Evolutionary conservation across 1,140 invertebrate species (phyloP).

Genomic region (Zaprionus kolodkinae): DNA sequence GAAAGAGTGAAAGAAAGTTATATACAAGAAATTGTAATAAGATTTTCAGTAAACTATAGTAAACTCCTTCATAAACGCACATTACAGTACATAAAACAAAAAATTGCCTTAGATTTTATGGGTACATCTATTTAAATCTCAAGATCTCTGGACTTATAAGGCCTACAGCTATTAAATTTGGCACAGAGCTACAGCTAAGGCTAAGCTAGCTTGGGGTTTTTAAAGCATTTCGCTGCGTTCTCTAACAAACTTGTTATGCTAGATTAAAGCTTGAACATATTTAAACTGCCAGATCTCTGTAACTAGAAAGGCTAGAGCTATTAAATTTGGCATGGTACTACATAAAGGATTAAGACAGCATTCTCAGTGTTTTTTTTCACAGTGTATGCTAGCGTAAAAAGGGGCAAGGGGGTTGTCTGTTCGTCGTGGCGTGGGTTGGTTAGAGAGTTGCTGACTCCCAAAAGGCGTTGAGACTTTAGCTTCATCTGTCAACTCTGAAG

Average conservation of each 20-base stretch:
- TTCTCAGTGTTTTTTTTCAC: neutral
- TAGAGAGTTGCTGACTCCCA: slow-evolving; percentile 10
- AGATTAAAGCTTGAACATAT: too few species aligned
- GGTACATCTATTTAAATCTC: neutral
- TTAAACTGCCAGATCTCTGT: too few species aligned
- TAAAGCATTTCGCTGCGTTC: neutral
- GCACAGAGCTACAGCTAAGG: neutral
- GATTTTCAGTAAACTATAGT: neutral
- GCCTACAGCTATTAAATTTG: neutral
- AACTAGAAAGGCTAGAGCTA: too few species aligned
- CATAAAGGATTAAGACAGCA: too few species aligned
- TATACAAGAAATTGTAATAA: neutral
- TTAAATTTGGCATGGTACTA: too few species aligned
- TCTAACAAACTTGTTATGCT: neutral
- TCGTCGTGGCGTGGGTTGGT: neutral
- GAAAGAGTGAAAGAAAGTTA: neutral
- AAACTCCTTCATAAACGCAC: neutral
- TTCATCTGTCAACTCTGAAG: slow-evolving; percentile 44
- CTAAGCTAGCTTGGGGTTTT: neutral
- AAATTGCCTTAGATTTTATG: neutral
- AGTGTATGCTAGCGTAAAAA: neutral
- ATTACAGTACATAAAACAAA: neutral
- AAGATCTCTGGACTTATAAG: neutral
- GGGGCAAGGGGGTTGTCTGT: neutral
- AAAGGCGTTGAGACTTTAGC: slow-evolving; percentile 18